Conservation (phyloP, 37 sponge, comb jelly and placozoan species). For the Chondrosia reniformis region DNA sequence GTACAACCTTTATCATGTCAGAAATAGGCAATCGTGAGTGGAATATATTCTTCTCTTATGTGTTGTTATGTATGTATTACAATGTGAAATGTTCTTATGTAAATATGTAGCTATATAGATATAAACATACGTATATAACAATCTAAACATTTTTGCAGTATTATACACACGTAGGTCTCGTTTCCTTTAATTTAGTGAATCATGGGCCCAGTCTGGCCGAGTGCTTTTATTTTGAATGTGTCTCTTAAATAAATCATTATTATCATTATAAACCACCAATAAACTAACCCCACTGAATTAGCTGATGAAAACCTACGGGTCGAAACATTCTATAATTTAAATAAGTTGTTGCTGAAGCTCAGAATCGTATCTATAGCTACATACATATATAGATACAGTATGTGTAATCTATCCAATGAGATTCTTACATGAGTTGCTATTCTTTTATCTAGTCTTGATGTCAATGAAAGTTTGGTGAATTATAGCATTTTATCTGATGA, state of each 20-base stretch:
- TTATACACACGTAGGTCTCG: background rate
- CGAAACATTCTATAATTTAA: too few species aligned
- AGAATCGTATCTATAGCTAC: too few species aligned
- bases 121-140: background rate
- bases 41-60: background rate
- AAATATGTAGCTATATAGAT: background rate
- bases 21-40: constrained; percentile 63
- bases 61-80: background rate
- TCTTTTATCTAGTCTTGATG: constrained; percentile 39
- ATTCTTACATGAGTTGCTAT: too few species aligned
- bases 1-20: constrained; percentile 71
- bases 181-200: background rate
- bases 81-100: background rate
- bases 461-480: constrained; percentile 64
- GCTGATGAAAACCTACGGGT: too few species aligned
- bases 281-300: too few species aligned
- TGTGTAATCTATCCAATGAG: too few species aligned
- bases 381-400: too few species aligned
- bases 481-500: constrained; percentile 58
- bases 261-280: too few species aligned
- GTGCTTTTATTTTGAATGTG: too few species aligned
- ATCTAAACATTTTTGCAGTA: background rate
- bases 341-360: too few species aligned
- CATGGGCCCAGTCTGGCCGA: too few species aligned
- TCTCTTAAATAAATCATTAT: too few species aligned